Conservation (phyloP, 1,140 invertebrate genomes). For the Papilio aristodemus region DNA sequence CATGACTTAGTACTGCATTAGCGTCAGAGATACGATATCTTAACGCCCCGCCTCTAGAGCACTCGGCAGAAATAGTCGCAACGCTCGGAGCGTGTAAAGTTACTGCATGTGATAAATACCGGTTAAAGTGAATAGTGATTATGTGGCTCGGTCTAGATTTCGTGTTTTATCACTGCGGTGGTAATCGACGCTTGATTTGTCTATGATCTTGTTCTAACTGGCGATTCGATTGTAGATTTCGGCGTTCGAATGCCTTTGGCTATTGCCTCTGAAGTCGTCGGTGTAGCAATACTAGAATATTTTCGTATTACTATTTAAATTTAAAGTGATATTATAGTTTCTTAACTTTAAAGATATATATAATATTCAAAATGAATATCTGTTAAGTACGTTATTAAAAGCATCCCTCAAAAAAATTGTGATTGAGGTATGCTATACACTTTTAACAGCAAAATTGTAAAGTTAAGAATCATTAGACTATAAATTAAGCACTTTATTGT, state of each 20-base stretch:
- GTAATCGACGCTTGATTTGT: slow-evolving; percentile 44
- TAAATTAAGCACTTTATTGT: background rate
- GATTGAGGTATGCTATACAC: too few species aligned
- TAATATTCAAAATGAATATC: too few species aligned
- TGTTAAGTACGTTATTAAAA: too few species aligned
- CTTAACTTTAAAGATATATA: background rate
- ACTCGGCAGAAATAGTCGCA: slow-evolving; percentile 51
- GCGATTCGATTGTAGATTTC: slow-evolving; percentile 23
- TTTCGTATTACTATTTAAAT: background rate
- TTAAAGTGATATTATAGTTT: background rate
- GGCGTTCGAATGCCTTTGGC: slow-evolving; percentile 15
- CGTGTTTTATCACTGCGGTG: slow-evolving; percentile 37
- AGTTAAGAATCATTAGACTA: too few species aligned
- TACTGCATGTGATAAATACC: slow-evolving; percentile 40
- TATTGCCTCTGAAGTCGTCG: slow-evolving; percentile 9
- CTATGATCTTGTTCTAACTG: slow-evolving; percentile 32
- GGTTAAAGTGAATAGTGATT: slow-evolving; percentile 35
- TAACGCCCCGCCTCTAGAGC: slow-evolving; percentile 49
- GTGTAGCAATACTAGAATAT: background rate
- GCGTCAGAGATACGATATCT: slow-evolving; percentile 65
- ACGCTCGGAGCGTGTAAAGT: slow-evolving; percentile 43
- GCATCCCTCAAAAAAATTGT: too few species aligned
- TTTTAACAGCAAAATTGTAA: too few species aligned
- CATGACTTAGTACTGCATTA: slow-evolving; percentile 72
- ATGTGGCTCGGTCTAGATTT: slow-evolving; percentile 25